Base-by-base conservation (phyloP, 1,140 invertebrate genomes). In the Daktulosphaira vitifoliae region DNA sequence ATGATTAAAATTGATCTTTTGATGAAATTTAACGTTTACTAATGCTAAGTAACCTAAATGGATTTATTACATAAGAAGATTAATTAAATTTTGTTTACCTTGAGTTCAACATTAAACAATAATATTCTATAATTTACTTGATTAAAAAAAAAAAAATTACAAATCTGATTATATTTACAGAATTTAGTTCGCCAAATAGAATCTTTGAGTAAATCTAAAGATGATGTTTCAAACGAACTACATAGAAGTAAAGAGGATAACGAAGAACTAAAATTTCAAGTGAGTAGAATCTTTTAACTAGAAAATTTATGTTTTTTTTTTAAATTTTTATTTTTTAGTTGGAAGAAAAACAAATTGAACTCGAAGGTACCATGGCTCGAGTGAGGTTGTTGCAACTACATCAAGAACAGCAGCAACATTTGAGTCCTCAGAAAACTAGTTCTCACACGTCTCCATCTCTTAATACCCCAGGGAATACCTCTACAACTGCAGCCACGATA, bases 261-360 rank as follows among this genome's bases (percentile, higher is more conserved):
- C 62, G 87, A 90, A 66, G 87, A 91, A 73, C 77, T 91, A 68
- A 82, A 82, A 70, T 89, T 89, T 76, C 86, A 89, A 79, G 87
- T 88, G 74, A 74, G 75, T 70, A 42, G 11, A 2, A 4, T 3
- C 3, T 20, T 13, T 52, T 26, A 49, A 18, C 23, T 52, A 18
- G 26, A 49, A 16, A 16, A 13, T 52, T 7, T 16, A 49, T 42
- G 29, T 25, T 39, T 53, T n/a, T 42, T 44, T 13, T 59, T 56
- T 62, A 20, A 18, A 15, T 64, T 49, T 68, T 68, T 64, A 65
- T 68, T 65, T 74, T 75, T 53, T 76, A 89, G 86, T 73, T 90
- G 69, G 86, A 88, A 72, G 86, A 90, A 73, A 83, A 85, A 70
- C 87, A 81, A 67, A 89, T 90, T 67, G 87, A 91, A 72, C 70